Evolutionary conservation across 2,113 vertebrate genomes (phyloP), one percentile per base, ranked within the genome.

Genomic region (Hydrochoerus hydrochaeris): DNA sequence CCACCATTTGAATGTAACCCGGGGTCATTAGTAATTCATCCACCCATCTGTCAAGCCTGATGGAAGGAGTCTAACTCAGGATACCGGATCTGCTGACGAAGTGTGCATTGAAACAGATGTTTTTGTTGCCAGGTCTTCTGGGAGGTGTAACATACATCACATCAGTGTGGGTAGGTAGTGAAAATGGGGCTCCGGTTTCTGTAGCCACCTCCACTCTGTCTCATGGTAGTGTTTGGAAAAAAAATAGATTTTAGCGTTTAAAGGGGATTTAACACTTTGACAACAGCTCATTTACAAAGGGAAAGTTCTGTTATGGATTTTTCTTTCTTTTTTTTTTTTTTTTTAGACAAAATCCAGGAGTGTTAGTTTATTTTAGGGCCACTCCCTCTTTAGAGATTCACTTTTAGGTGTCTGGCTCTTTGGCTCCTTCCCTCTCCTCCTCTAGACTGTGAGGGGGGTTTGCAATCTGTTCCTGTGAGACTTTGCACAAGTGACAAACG

Each of bases 401-500:
- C 65, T 95, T 96, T 93, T 88, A 91, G 84, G 75, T 88, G 60
- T 83, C 52, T 11, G 0, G 1, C 90, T 60, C 58, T 54, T 69
- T 73, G 5, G 1, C 35, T 41, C 28, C 20, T 85, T 91, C 54
- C 86, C 57, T 54, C 41, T 60, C 26, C 89, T 19, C 77, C n/a
- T 38, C 73, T 35, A 28, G 80, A 41, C 44, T 92, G 54, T 73
- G 81, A 95, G 91, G 89, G 89, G 96, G 91, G 86, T 96, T 96
- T 94, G 93, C 96, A 96, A 92, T 97, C 96, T 91, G 95, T 87
- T 95, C 93, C 95, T 78, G 85, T 22, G 91, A 97, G 97, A 96
- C 86, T 89, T 97, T 63, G 96, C 88, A 84, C 78, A 96, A 95
- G 73, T 95, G 95, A 97, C 95, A 97, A 97, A 97, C 96, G 97